Percentiles rank a stretch among this genome's conserved stretches.
Conservation (phyloP, 2,113 vertebrate species). For the Dicaeum eximium region DNA sequence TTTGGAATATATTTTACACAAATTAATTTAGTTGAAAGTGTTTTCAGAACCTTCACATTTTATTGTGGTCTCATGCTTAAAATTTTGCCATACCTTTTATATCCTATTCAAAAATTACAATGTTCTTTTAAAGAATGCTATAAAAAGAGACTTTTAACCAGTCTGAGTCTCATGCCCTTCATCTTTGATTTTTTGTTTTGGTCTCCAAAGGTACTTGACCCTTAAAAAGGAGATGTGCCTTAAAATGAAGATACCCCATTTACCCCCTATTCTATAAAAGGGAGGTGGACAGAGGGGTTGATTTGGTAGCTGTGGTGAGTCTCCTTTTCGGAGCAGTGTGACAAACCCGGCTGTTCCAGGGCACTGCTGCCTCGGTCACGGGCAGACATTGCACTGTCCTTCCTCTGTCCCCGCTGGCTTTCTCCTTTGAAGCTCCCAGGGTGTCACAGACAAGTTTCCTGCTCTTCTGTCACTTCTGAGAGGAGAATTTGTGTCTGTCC, state of each 20-base stretch:
- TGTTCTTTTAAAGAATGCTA: neutral
- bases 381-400: neutral
- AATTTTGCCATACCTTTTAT: neutral
- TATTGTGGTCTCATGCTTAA: neutral
- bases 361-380: fast-evolving
- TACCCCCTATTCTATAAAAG: neutral
- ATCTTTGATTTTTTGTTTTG: neutral
- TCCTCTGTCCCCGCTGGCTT: neutral
- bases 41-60: neutral
- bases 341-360: neutral
- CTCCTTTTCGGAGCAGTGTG: neutral
- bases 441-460: neutral
- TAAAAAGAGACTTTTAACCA: neutral
- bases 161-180: neutral
- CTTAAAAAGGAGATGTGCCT: neutral
- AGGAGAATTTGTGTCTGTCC: neutral
- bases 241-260: neutral
- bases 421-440: neutral
- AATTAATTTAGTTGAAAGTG: neutral
- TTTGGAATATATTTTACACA: neutral
- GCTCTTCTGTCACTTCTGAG: neutral
- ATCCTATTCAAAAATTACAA: neutral
- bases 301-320: neutral
- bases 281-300: neutral
- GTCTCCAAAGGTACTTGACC: neutral